Evolutionary conservation across 2,888 invertebrate species (phyloP).

Genomic region (Escarpia spicata): DNA sequence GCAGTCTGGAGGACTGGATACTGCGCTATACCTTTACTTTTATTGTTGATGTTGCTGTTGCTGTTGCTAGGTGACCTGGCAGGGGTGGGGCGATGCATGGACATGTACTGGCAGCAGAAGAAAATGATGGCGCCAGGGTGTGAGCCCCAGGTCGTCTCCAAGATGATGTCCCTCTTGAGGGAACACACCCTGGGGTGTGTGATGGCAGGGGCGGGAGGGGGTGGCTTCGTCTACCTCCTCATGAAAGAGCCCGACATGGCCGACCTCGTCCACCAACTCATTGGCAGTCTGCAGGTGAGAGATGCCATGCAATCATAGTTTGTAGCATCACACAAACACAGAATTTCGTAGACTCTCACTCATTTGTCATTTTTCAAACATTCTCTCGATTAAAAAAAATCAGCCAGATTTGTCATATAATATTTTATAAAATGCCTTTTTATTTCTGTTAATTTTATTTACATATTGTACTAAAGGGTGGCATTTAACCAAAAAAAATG

Average conservation of each 20-base stretch:
- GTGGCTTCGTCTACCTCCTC: constrained; percentile 65
- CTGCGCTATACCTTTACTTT: too few relatives aligned
- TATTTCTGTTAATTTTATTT: too few relatives aligned
- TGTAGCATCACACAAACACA: background rate
- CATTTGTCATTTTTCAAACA: too few relatives aligned
- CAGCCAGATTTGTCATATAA: too few relatives aligned
- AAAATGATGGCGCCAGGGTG: constrained; percentile 66
- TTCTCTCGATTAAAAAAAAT: too few relatives aligned
- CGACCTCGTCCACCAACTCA: constrained; percentile 6
- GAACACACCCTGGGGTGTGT: constrained; percentile 46
- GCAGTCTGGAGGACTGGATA: too few relatives aligned
- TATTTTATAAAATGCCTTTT: too few relatives aligned
- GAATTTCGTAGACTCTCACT: too few relatives aligned
- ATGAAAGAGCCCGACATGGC: constrained; percentile 50
- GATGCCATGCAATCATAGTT: background rate
- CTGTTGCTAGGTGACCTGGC: constrained; percentile 56
- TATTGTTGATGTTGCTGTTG: background rate
- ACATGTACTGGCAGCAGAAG: constrained; percentile 65
- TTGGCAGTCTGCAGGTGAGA: constrained; percentile 21
- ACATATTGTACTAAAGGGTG: too few relatives aligned
- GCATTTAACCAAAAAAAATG: too few relatives aligned
- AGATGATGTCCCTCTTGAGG: constrained; percentile 56
- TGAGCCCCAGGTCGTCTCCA: constrained; percentile 61
- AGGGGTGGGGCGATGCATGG: constrained; percentile 59
- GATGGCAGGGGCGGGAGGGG: constrained; percentile 66